Evolutionary conservation across 2,888 invertebrate species (phyloP).

Genomic region (Omphaloscelis lunosa): DNA sequence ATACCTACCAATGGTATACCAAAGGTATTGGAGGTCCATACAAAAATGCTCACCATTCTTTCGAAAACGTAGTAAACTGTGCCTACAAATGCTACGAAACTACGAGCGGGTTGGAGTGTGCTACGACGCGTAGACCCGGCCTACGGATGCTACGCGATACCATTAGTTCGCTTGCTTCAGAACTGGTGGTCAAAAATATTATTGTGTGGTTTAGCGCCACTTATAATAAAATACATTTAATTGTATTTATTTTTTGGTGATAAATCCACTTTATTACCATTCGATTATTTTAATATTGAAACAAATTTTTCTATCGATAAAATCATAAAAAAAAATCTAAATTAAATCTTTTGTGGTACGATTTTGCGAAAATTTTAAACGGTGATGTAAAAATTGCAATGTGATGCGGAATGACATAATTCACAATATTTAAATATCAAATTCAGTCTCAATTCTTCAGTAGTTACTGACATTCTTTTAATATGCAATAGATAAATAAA

Average conservation of each 20-base stretch:
- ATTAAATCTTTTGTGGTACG: background rate
- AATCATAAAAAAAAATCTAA: background rate
- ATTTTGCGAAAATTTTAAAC: background rate
- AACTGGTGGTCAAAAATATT: background rate
- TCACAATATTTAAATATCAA: background rate
- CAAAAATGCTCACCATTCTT: background rate
- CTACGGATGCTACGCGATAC: conserved; percentile 18
- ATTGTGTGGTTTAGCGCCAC: background rate
- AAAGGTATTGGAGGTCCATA: background rate
- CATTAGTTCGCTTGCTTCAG: background rate
- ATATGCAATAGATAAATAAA: background rate
- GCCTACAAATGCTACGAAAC: conserved; percentile 16
- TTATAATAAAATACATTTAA: background rate
- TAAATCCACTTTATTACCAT: background rate
- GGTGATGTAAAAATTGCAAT: background rate
- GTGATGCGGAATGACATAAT: background rate
- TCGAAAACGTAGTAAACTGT: background rate
- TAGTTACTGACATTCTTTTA: background rate
- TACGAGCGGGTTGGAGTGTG: background rate
- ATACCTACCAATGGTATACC: background rate
- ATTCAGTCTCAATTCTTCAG: background rate
- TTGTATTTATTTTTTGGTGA: background rate
- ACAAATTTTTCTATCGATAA: background rate
- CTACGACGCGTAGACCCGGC: conserved; percentile 30
- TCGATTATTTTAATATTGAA: background rate